Base-by-base conservation (phyloP, 2,888 invertebrate species). In the Leptogaster cylindrica region DNA sequence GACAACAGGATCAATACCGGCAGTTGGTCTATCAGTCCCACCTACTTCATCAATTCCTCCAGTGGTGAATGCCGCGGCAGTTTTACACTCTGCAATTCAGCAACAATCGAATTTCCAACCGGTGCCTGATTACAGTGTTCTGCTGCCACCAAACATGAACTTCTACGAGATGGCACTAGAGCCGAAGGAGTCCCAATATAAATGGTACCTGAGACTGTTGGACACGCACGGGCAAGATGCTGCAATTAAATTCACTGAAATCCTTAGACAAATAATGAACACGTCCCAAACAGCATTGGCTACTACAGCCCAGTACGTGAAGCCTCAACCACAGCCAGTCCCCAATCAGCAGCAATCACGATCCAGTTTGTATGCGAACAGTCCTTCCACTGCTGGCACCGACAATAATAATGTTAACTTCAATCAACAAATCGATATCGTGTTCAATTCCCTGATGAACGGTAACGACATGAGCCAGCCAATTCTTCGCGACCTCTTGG, bases 81-180 rank as follows among this genome's bases (percentile, higher is more conserved):
- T 36, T 36, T 68, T 73, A 31, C 67, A 72, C 55, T 68, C 76
- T 66, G 74, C 78, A 16, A 77, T 76, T 65, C 74, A 75, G 51
- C 76, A 72, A 8, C 77, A 76, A n/a, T 68, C 69, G n/a, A 39
- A 23, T 69, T 18, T 67, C 46, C 70, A 71, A 52, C 67, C 69
- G 10, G 71, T 71, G 66, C 77, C 75, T 16, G 81, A 81, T 66
- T 76, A 75, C 70, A 74, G 80, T 20, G 80, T 81, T 69, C 76
- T 86, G 48, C 75, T 86, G 68, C 86, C 86, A 1, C 82, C 83
- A 20, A 84, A 85, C 73, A 83, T 85, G 76, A 83, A 82, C 41
- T 79, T 86, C 66, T 84, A 84, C 41, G 86, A 86, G 71, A 84
- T 86, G 82, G 79, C 85, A 1, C 77, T 83, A 68, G 84, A 85